These are phyloP conservation scores for Pogonomyrmex barbatus DNA, from an alignment of 1,140 invertebrate genomes.

Conservation along the genomic window DNA sequence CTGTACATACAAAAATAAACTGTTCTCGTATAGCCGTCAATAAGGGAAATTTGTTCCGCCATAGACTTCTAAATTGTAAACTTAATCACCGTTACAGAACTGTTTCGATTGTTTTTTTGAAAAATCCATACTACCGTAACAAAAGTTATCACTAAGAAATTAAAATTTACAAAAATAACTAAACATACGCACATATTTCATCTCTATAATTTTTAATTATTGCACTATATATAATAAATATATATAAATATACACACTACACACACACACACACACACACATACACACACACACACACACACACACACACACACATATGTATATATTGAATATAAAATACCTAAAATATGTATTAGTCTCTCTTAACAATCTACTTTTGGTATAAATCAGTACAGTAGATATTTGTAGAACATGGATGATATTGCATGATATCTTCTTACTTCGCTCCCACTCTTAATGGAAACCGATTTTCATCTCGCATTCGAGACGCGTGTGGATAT, in stretches of 20 bases:
- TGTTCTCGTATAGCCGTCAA: conserved; percentile 18
- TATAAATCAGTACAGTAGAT: conserved; percentile 4
- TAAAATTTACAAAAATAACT: background rate
- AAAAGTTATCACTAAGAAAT: background rate
- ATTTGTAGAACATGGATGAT: background rate
- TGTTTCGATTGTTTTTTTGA: conserved; percentile 1
- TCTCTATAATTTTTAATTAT: background rate
- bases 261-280: too few relatives aligned
- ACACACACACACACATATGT: too few relatives aligned
- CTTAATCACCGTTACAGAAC: background rate
- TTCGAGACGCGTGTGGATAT: conserved; percentile 43
- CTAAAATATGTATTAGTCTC: background rate
- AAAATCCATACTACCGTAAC: background rate
- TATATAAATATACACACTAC: too few relatives aligned
- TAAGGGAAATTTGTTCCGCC: conserved; percentile 16
- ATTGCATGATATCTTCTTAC: conserved; percentile 37
- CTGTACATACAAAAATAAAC: conserved; percentile 44
- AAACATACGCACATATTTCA: background rate
- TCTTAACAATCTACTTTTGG: background rate
- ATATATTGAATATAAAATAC: too few relatives aligned
- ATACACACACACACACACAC: too few relatives aligned
- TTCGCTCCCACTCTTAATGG: conserved; percentile 36
- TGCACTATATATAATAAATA: background rate
- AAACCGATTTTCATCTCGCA: conserved; percentile 60
- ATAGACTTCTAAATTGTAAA: conserved; percentile 10